Percentiles rank a stretch among this genome's conserved stretches.
phyloP scores from a whole-genome alignment of 2,797 vertebrate species.

The Parauchenoglanis ngamensis region DNA sequence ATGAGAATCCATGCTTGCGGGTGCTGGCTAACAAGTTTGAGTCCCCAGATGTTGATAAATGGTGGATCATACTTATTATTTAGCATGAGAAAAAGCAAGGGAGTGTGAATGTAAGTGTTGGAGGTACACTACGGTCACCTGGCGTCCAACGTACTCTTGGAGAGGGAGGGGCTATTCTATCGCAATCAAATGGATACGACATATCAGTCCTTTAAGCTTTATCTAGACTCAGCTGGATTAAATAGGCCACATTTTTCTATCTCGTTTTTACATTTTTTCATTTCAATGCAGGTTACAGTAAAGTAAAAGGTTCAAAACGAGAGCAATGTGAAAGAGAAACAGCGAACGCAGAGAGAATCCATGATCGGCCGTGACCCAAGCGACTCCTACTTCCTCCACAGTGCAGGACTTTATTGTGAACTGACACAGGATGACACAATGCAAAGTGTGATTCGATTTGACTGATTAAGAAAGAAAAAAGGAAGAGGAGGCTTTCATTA shows the following conservation, averaged over 20 bases:
- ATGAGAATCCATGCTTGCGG: no score
- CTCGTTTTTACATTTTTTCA: not conserved
- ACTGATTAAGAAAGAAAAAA: not conserved
- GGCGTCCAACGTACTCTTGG: no score
- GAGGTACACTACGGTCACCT: no score
- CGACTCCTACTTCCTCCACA: slow-evolving; percentile 18
- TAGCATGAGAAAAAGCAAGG: no score
- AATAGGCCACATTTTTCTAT: not conserved
- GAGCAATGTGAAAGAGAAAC: not conserved
- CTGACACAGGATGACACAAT: slow-evolving; percentile 8
- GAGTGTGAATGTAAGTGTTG: no score
- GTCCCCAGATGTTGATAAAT: no score
- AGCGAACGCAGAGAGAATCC: slow-evolving; percentile 4
- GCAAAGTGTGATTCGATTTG: slow-evolving; percentile 16
- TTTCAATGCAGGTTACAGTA: not conserved
- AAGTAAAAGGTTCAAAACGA: not conserved
- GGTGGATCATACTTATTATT: no score
- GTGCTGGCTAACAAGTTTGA: no score
- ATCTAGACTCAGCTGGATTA: not conserved
- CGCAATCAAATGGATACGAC: no score
- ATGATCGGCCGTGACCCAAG: not conserved
- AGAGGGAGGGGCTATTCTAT: no score
- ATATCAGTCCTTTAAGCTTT: not conserved
- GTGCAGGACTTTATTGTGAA: slow-evolving; percentile 1
- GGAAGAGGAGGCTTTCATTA: slow-evolving; percentile 6